Evolutionary conservation across 1,140 invertebrate genomes (phyloP), one percentile per base, ranked within the genome.

Genomic region (Zaprionus taronus): DNA sequence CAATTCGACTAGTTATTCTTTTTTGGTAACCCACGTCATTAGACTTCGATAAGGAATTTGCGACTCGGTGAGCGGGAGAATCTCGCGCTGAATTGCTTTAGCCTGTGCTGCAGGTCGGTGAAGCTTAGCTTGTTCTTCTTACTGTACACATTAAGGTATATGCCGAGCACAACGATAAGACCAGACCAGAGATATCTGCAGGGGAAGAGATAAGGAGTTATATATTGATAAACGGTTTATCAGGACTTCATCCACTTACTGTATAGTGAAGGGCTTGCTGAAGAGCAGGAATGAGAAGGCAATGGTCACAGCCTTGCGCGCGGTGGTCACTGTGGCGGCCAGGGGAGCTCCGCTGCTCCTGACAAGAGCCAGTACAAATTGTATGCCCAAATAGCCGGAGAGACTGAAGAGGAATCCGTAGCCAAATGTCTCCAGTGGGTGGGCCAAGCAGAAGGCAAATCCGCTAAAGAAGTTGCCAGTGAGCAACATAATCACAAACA

Each of bases 261-360:
- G 97, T 70, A 97, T 94, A 12, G 97, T 98, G 90, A 99, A 99
- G 6, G 98, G 98, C 93, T 99, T 99, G 91, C 96, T 95, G 91
- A 99, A 99, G 78, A 99, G 96, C 44, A 99, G 72, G 93, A 99
- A 99, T 2, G 98, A 99, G 69, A 99, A 94, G 41, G 98, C 94
- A 58, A 99, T 99, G 1, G 98, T 98, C 1, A 99, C 94, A 24
- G 97, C 98, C 94, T 99, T 99, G 55, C 98, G 93, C 83, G 95
- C 96, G 1, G 96, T 97, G 12, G 96, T 97, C 31, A 98, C 97
- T 15, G 98, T 99, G 2, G 98, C 98, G 6, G 98, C 97, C 31
- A 97, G 95, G 31, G 99, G 96, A 15, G 98, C 98, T 17, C 98
- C 98, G 92, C 96, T 96, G 22, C 96, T 95, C 80, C 96, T 95